Evolutionary conservation across 2,888 invertebrate genomes (phyloP), one percentile per base, ranked within the genome.

Genomic region (Cerceris ruficornis): DNA sequence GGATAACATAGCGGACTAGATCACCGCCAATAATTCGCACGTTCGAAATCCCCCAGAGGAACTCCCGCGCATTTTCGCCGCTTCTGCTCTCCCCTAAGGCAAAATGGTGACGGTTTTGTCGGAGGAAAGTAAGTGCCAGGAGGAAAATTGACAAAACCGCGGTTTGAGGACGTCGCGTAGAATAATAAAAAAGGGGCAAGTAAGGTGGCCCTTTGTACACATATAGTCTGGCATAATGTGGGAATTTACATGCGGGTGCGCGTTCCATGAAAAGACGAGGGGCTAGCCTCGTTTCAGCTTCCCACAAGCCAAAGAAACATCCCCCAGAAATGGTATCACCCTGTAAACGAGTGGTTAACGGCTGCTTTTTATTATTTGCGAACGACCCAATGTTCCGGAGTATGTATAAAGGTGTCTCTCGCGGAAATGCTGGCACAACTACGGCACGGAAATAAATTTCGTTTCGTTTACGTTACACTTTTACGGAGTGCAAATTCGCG

Each of bases 311-410:
- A 52, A 42, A 13, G 72, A 61, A 69, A 72, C 78, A 50, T 65
- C 67, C 77, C 55, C 7, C 41, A 11, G 64, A 80, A 75, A 76
- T 76, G 74, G 65, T 77, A 73, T 73, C 59, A 11, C 64, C 77
- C 61, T 74, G 74, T 72, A 76, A 85, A 85, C 80, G 74, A 69
- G 74, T 69, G 68, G 72, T 75, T 84, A 84, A 80, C 76, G 76
- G 76, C 17, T 54, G 69, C 66, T 79, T 76, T 75, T 77, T 80
- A 72, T 76, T 76, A 72, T 81, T 58, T 46, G 66, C 65, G 42
- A 65, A 66, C 64, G 39, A 60, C 54, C 60, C 70, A 67, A 66
- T 41, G 64, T 58, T 42, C 41, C 17, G 43, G 55, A 61, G 58
- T 42, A 28, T 57, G 58, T 42, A 28, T 57, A 67, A 74, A 60